Conservation (phyloP, 2,888 invertebrate species). For the Chironomus tentans region DNA sequence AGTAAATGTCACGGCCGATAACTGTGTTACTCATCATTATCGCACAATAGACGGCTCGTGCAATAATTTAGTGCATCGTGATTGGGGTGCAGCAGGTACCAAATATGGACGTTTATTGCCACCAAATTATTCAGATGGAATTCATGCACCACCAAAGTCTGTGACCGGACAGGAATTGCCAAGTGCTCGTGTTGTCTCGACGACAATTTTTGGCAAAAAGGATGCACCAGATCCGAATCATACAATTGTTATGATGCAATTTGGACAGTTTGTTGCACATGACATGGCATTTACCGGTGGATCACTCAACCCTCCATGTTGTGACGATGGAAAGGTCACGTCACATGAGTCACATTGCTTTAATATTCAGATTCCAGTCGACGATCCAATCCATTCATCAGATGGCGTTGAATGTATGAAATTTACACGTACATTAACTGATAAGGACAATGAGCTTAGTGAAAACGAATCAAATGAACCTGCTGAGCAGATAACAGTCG, state of each 20-base stretch:
- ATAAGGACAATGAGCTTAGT: constrained; percentile 52
- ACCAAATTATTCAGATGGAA: constrained; percentile 28
- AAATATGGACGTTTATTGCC: background rate
- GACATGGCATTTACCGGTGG: constrained; percentile 30
- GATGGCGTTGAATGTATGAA: constrained; percentile 50
- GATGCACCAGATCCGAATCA: constrained; percentile 34
- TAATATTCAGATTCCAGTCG: constrained; percentile 46
- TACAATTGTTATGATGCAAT: constrained; percentile 33
- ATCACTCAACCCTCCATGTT: constrained; percentile 45
- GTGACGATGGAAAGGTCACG: constrained; percentile 37
- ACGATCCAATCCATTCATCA: constrained; percentile 46
- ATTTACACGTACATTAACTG: constrained; percentile 54
- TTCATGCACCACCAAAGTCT: constrained; percentile 30
- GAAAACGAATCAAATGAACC: constrained; percentile 43
- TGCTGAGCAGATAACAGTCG: constrained; percentile 50
- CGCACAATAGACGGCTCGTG: background rate
- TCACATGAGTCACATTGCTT: constrained; percentile 32
- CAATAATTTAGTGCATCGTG: background rate
- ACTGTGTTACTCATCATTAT: background rate
- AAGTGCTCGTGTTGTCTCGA: constrained; percentile 34
- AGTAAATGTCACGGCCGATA: background rate
- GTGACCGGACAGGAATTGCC: constrained; percentile 31
- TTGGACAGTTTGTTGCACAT: constrained; percentile 36
- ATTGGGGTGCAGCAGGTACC: background rate
- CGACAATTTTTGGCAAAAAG: background rate